A percentile compares a stretch with the other conserved stretches of the same genome.
Conservation (phyloP, 2,113 vertebrate genomes). For the Grammomys dolichurus region DNA sequence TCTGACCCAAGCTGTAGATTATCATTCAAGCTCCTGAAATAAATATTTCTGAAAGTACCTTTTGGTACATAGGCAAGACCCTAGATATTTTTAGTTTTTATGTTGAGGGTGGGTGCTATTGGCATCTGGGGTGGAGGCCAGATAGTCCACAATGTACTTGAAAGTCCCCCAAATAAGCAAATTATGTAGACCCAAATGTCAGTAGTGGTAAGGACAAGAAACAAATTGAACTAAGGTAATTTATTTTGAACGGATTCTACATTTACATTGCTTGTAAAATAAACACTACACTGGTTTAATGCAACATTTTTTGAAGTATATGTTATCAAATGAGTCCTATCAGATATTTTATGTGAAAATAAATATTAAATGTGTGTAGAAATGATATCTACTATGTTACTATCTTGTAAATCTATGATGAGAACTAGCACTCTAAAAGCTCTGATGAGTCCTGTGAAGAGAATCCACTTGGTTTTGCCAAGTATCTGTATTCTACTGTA, state of each 20-base stretch:
- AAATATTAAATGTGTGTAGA: background rate
- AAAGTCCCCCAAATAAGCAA: background rate
- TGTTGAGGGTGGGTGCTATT: background rate
- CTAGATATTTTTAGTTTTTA: background rate
- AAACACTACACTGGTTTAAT: background rate
- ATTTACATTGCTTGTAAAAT: background rate
- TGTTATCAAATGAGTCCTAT: background rate
- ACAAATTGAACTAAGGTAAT: background rate
- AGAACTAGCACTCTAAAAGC: background rate
- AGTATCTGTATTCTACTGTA: background rate
- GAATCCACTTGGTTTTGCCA: background rate
- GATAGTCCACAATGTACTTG: background rate
- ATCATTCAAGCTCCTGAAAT: background rate
- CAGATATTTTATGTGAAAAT: background rate
- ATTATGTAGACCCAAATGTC: background rate
- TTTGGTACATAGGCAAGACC: background rate
- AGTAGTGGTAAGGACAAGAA: background rate
- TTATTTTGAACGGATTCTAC: background rate
- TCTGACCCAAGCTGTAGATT: slow-evolving; percentile 34
- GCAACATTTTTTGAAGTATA: background rate
- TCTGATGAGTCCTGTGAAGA: background rate
- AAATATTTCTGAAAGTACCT: background rate
- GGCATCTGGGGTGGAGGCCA: background rate
- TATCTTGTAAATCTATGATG: background rate
- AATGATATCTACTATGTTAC: background rate